A percentile compares a stretch with the other conserved stretches of the same genome.
Evolutionary conservation across 30 jellyfish, hydroid and myxozoan genomes (phyloP).

Genomic region (Nemopilema nomurai): DNA sequence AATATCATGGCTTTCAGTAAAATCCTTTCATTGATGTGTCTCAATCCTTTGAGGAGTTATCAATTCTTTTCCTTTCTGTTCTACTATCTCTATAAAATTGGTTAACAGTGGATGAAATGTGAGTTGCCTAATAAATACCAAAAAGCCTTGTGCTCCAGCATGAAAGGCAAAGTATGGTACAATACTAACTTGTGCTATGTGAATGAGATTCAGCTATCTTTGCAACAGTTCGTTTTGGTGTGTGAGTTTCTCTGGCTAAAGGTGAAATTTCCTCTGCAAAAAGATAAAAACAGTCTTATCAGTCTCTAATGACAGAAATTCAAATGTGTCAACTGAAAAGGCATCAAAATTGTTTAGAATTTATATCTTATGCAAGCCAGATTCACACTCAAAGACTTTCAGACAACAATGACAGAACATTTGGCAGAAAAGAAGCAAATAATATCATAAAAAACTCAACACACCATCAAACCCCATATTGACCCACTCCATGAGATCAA

Average conservation of each 20-base stretch:
- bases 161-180: not conserved
- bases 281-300: not conserved
- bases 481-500: constrained; percentile 90
- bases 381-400: not conserved
- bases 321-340: not conserved
- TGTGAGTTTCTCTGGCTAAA: constrained; percentile 27
- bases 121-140: not conserved
- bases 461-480: constrained; percentile 58
- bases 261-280: constrained; percentile 17
- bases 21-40: too few species aligned
- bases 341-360: not conserved
- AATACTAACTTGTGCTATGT: not conserved
- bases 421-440: too few species aligned
- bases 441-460: not conserved
- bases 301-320: not conserved
- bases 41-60: not conserved
- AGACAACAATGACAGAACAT: too few species aligned
- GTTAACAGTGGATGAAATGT: too few species aligned
- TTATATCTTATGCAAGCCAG: not conserved
- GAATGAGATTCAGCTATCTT: constrained; percentile 20
- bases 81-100: too few species aligned
- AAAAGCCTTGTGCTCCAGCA: not conserved
- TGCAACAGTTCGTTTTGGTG: constrained; percentile 52
- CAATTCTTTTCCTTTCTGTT: too few species aligned
- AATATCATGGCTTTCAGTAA: not conserved